A percentile compares a stretch with the other conserved stretches of the same genome.
phyloP scores from a whole-genome alignment of 2,888 invertebrate genomes.

The Gonocerus acuteangulatus region DNA sequence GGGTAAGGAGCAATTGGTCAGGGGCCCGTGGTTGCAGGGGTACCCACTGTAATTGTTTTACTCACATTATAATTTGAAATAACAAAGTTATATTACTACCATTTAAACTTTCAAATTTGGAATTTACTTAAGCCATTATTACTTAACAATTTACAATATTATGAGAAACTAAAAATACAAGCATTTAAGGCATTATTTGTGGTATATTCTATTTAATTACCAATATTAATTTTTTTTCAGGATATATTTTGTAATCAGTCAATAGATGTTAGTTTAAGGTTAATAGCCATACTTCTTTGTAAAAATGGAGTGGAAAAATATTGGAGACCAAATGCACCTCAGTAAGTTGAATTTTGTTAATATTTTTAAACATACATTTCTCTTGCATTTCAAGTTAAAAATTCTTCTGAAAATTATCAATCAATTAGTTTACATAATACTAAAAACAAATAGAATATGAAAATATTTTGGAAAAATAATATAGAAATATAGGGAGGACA shows the following conservation, averaged over 20 bases:
- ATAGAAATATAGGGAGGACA: too few relatives aligned
- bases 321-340: constrained; percentile 77
- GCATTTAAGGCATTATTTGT: too few relatives aligned
- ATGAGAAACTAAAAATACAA: too few relatives aligned
- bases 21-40: too few relatives aligned
- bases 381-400: neutral
- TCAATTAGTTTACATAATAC: neutral
- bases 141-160: too few relatives aligned
- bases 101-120: too few relatives aligned
- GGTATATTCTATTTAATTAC: too few relatives aligned
- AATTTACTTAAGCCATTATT: too few relatives aligned
- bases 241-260: constrained; percentile 65
- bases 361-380: neutral
- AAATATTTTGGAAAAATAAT: neutral
- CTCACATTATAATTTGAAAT: too few relatives aligned
- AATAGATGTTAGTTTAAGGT: constrained; percentile 74
- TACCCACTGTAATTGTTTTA: too few relatives aligned
- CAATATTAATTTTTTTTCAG: constrained; percentile 55
- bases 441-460: neutral
- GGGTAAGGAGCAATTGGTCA: too few relatives aligned
- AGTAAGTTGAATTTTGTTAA: constrained; percentile 49
- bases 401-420: constrained; percentile 3
- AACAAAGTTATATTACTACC: too few relatives aligned
- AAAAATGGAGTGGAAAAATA: constrained; percentile 91
- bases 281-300: constrained; percentile 85